phyloP scores from a whole-genome alignment of 2,888 invertebrate genomes.

The Corythucha ciliata region DNA sequence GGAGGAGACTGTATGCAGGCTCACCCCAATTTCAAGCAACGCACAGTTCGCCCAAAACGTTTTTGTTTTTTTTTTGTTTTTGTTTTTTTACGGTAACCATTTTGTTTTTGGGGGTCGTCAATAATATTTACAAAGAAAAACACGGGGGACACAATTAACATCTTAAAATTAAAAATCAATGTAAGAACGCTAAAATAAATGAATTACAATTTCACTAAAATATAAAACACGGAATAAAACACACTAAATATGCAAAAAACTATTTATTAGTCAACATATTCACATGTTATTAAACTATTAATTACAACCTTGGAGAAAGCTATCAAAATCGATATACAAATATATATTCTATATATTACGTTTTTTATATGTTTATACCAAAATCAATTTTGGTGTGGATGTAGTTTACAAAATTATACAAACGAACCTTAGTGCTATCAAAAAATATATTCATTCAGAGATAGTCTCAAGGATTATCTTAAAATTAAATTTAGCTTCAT shows the following conservation, averaged over 20 bases:
- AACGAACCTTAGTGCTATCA: constrained; percentile 16
- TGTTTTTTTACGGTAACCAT: no score
- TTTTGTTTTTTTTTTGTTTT: no score
- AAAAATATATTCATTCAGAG: constrained; percentile 22
- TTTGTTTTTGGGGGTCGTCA: no score
- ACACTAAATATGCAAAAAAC: constrained; percentile 19
- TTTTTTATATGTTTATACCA: constrained; percentile 14
- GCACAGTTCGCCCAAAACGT: no score
- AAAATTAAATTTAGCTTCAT: no score
- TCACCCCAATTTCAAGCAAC: no score
- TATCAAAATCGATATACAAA: constrained; percentile 31
- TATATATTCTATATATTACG: constrained; percentile 25
- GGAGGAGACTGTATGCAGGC: no score
- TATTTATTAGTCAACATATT: constrained; percentile 30
- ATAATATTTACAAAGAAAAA: no score
- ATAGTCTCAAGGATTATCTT: constrained; percentile 23
- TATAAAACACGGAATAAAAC: constrained; percentile 10
- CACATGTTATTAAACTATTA: constrained; percentile 27
- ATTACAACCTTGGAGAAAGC: constrained; percentile 31
- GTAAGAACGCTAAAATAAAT: constrained; percentile 7
- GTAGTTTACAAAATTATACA: constrained; percentile 21
- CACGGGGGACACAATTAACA: neutral
- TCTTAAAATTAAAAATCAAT: constrained; percentile 7
- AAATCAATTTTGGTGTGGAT: constrained; percentile 16
- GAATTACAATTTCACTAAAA: neutral